Conservation (phyloP, 2,797 vertebrate genomes). For the Gallinago nigripennis region DNA sequence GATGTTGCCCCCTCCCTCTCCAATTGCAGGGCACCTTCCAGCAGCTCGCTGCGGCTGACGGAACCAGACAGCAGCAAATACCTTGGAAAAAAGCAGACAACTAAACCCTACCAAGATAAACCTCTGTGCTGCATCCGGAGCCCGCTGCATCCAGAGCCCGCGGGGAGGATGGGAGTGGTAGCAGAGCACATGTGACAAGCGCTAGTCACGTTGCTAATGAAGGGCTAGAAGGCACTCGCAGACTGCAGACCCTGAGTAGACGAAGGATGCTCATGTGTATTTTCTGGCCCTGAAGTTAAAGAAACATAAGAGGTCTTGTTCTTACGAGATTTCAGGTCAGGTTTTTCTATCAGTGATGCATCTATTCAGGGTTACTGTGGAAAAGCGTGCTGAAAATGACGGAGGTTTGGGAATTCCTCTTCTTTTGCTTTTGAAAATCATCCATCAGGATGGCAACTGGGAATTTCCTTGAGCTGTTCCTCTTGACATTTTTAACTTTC, state of each 20-base stretch:
- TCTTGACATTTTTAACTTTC: background rate
- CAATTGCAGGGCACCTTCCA: background rate
- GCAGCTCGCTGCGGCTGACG: background rate
- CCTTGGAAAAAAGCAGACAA: background rate
- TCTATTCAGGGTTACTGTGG: background rate
- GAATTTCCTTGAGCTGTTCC: background rate
- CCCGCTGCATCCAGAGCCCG: background rate
- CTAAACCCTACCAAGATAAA: background rate
- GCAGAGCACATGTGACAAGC: background rate
- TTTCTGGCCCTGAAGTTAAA: constrained; percentile 42
- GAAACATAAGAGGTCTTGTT: background rate
- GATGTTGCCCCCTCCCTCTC: background rate
- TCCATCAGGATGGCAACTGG: background rate
- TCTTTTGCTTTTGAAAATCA: background rate
- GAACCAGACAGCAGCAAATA: background rate
- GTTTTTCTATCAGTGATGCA: constrained; percentile 6
- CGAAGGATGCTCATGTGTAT: background rate
- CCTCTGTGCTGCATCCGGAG: background rate
- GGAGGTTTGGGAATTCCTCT: background rate
- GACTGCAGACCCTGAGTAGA: background rate
- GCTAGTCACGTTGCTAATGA: background rate
- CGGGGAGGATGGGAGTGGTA: background rate
- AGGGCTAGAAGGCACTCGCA: background rate
- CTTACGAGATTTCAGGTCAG: constrained; percentile 20
- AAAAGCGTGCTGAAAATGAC: background rate